phyloP scores from a whole-genome alignment of 2,888 invertebrate genomes.

The Phyllotreta cruciferae region DNA sequence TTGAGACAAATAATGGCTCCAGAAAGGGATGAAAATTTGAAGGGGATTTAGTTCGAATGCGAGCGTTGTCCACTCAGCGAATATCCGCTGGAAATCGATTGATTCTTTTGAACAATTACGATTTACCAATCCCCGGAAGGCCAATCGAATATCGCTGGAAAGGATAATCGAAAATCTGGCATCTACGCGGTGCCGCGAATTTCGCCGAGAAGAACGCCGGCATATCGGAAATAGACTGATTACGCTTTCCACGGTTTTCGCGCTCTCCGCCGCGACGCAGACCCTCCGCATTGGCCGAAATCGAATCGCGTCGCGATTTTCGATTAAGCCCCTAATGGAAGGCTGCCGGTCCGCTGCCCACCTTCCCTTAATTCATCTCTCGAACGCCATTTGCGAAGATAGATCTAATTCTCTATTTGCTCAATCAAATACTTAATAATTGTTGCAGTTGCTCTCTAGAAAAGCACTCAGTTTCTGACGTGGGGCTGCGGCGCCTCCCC shows the following conservation, averaged over 20 bases:
- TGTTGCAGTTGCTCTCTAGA: too few relatives aligned
- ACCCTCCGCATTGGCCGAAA: conserved; percentile 37
- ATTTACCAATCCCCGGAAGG: too few relatives aligned
- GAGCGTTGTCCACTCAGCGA: too few relatives aligned
- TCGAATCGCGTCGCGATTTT: conserved; percentile 45
- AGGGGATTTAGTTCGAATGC: too few relatives aligned
- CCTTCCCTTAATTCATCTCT: conserved; percentile 4
- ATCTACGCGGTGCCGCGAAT: too few relatives aligned
- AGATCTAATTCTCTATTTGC: not conserved
- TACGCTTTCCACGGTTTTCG: conserved; percentile 15
- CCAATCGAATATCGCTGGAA: not conserved
- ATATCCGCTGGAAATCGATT: too few relatives aligned
- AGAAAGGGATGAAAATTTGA: too few relatives aligned
- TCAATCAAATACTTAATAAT: not conserved
- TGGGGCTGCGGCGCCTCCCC: too few relatives aligned
- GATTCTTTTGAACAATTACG: too few relatives aligned
- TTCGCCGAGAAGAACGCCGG: conserved; percentile 4
- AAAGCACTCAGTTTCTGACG: too few relatives aligned
- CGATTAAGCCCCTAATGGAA: conserved; percentile 32
- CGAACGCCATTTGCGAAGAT: not conserved
- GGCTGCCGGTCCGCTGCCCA: conserved; percentile 3
- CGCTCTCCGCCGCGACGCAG: conserved; percentile 1
- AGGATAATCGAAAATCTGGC: too few relatives aligned
- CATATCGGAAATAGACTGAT: conserved; percentile 19
- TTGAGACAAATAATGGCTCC: too few relatives aligned